Conservation (phyloP, 2,113 vertebrate species). For the Ovis canadensis region DNA sequence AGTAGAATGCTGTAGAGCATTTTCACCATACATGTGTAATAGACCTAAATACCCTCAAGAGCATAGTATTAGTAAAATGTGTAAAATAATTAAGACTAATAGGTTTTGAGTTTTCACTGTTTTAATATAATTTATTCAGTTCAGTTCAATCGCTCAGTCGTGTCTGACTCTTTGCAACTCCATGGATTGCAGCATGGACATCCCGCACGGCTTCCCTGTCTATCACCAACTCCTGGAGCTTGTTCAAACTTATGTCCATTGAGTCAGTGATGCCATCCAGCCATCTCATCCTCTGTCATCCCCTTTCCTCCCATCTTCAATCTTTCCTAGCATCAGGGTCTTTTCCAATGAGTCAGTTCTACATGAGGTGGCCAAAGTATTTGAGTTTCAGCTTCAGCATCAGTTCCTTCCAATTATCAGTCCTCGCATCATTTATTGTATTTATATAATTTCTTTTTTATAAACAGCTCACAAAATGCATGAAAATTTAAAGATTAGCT, state of each 20-base stretch:
- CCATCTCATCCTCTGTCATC: neutral
- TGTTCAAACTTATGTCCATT: neutral
- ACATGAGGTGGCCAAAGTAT: neutral
- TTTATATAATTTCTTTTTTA: neutral
- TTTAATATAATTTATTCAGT: neutral
- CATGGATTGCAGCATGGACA: neutral
- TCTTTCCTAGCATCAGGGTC: neutral
- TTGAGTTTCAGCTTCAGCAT: neutral
- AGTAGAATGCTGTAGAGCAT: neutral
- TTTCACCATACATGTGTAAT: neutral
- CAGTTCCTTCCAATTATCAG: neutral
- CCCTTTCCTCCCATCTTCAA: neutral
- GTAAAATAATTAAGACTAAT: neutral
- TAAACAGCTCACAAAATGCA: neutral
- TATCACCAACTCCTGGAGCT: neutral
- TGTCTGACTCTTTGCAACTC: neutral
- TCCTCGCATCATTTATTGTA: neutral
- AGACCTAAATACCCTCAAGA: neutral
- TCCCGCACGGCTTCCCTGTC: neutral
- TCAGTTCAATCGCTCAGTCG: neutral
- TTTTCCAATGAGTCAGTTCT: neutral
- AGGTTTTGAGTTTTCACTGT: neutral
- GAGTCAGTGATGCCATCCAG: neutral
- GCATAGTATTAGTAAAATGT: neutral
- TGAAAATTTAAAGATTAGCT: neutral